Conservation (phyloP, 1,140 invertebrate genomes). For the Drosophila willistoni region DNA sequence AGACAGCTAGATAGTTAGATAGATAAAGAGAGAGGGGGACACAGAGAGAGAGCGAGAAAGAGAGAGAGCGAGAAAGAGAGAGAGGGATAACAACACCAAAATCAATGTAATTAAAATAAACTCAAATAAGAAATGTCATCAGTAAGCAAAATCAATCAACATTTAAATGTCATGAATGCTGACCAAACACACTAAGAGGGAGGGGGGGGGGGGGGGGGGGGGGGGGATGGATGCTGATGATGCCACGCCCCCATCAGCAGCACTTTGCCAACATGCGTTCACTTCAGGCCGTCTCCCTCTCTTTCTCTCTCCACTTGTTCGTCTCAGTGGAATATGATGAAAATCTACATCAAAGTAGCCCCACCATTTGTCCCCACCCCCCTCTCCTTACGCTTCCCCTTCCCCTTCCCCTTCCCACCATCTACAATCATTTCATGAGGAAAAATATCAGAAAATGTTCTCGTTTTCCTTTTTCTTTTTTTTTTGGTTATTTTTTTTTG, state of each 20-base stretch:
- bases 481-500: not conserved
- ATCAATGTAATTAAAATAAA: slow-evolving; percentile 81
- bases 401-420: no score
- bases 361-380: not conserved
- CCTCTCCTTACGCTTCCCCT: no score
- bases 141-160: slow-evolving; percentile 67
- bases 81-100: slow-evolving; percentile 58
- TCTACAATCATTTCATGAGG: slow-evolving; percentile 9
- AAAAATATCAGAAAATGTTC: slow-evolving; percentile 11
- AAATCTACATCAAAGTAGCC: slow-evolving; percentile 76
- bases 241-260: not conserved
- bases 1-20: not conserved
- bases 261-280: not conserved
- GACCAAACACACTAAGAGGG: slow-evolving; percentile 43
- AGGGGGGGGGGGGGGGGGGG: not conserved
- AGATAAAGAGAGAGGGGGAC: not conserved
- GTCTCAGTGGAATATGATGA: slow-evolving; percentile 68
- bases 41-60: slow-evolving; percentile 2
- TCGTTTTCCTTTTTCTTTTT: not conserved
- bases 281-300: not conserved
- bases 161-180: slow-evolving; percentile 62
- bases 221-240: not conserved
- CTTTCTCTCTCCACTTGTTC: not conserved
- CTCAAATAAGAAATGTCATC: slow-evolving; percentile 30
- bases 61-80: slow-evolving; percentile 2